These are phyloP conservation scores for Amiota communis DNA, from an alignment of 2,888 invertebrate genomes.

Conservation along the genomic window DNA sequence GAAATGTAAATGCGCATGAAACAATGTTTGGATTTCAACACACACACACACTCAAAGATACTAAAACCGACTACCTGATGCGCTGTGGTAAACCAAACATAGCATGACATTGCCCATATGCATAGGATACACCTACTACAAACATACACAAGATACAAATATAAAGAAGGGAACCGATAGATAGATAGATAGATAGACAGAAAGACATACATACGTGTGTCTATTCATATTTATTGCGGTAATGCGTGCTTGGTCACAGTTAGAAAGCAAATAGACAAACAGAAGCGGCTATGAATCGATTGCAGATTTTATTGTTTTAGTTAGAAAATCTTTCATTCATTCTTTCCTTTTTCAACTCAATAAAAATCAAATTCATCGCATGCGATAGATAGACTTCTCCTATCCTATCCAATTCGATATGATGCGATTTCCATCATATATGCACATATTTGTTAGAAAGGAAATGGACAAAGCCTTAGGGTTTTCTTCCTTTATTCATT, in stretches of 20 bases:
- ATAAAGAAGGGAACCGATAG: not conserved
- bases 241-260: conserved; percentile 26
- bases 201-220: not conserved
- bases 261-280: conserved; percentile 11
- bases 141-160: conserved; percentile 6
- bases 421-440: not conserved
- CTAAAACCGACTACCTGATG: conserved; percentile 17
- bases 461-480: not conserved
- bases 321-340: conserved; percentile 10
- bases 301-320: conserved; percentile 27
- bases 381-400: not conserved
- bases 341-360: conserved; percentile 11
- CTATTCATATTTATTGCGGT: conserved; percentile 23
- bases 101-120: not conserved
- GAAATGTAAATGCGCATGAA: conserved; percentile 27
- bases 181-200: too few relatives aligned
- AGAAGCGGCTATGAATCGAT: conserved; percentile 7
- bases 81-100: conserved; percentile 1
- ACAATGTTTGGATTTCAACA: conserved; percentile 27
- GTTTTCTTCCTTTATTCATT: too few relatives aligned
- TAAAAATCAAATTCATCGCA: conserved; percentile 22
- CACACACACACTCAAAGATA: conserved; percentile 3
- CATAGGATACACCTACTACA: not conserved
- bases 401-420: too few relatives aligned
- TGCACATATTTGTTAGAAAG: not conserved